phyloP scores from a whole-genome alignment of 2,113 vertebrate species.

The Sterrhoptilus dennistouni region DNA sequence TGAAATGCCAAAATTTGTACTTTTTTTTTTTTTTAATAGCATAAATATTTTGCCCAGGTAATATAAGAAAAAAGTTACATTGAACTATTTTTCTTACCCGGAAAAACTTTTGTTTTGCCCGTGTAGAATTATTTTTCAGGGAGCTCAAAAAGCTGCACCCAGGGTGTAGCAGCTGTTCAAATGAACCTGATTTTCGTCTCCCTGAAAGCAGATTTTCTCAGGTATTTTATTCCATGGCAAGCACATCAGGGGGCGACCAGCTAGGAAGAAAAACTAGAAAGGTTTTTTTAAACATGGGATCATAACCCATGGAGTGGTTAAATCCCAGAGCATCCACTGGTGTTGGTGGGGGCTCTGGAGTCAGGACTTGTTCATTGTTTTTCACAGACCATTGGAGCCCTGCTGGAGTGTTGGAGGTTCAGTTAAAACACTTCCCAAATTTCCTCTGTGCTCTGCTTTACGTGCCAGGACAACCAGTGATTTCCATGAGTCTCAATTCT shows the following conservation, averaged over 20 bases:
- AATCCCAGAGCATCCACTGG: background rate
- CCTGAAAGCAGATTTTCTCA: background rate
- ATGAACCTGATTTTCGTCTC: background rate
- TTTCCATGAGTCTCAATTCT: background rate
- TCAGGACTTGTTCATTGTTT: background rate
- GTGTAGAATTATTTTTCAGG: background rate
- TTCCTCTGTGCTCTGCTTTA: background rate
- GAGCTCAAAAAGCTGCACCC: background rate
- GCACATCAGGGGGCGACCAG: background rate
- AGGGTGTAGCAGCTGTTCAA: background rate
- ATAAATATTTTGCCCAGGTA: background rate
- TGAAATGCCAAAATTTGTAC: rapidly evolving
- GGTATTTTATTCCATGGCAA: background rate
- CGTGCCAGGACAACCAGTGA: background rate
- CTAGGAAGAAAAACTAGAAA: background rate
- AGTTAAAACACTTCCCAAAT: background rate
- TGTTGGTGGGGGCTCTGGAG: background rate
- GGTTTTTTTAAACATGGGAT: background rate
- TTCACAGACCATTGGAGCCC: background rate
- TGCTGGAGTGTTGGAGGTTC: background rate
- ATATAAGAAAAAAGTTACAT: background rate
- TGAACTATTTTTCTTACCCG: background rate
- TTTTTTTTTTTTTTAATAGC: too few relatives aligned
- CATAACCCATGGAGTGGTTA: background rate
- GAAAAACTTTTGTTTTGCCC: background rate